Conservation (phyloP, 2,113 vertebrate genomes). For the Origma solitaria region DNA sequence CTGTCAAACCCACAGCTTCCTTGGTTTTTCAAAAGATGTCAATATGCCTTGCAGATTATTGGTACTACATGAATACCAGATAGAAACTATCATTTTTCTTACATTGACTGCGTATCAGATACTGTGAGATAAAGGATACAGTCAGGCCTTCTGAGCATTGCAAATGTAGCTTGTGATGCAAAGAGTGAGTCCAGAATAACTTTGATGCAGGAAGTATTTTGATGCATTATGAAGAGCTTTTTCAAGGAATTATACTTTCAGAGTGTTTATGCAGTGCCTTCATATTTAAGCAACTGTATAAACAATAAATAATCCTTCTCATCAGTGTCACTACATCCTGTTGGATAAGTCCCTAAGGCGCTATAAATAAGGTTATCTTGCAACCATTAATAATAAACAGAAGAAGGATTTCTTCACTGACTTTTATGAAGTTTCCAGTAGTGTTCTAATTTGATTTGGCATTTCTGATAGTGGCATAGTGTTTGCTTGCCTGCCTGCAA, state of each 20-base stretch:
- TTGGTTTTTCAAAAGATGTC: not conserved
- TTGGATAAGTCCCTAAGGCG: not conserved
- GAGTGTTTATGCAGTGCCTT: not conserved
- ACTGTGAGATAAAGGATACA: not conserved
- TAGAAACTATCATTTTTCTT: not conserved
- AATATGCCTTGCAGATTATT: not conserved
- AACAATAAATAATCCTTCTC: conserved; percentile 35
- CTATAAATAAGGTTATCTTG: conserved; percentile 24
- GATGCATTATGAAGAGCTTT: not conserved
- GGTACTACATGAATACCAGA: not conserved
- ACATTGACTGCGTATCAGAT: not conserved
- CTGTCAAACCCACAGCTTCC: not conserved
- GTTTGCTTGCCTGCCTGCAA: not conserved
- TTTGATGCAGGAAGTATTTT: not conserved
- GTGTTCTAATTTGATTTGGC: not conserved
- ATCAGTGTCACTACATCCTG: conserved; percentile 18
- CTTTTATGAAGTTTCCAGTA: conserved; percentile 6
- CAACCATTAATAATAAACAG: not conserved
- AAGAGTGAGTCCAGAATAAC: not conserved
- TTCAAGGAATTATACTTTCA: not conserved
- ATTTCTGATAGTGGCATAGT: not conserved
- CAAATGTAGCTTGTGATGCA: not conserved
- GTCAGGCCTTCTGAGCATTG: not conserved
- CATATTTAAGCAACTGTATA: conserved; percentile 8
- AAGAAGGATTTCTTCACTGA: not conserved